Base-by-base conservation (phyloP, 1,140 invertebrate species). In the Branchinecta lynchi region DNA sequence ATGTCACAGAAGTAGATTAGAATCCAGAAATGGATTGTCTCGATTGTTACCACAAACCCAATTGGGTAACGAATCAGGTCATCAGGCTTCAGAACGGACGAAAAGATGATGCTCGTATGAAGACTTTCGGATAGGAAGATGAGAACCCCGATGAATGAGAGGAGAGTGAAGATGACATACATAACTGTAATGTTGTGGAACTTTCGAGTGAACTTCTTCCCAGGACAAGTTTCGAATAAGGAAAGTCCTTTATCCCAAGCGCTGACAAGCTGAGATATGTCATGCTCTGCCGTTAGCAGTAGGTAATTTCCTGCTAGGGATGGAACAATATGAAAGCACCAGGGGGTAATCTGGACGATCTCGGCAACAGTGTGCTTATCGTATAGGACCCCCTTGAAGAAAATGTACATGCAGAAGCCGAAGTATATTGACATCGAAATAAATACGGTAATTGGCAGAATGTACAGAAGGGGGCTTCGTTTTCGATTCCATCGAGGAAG, bases 321-420 rank as follows among this genome's bases (percentile, higher is more conserved):
- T 20, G 51, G 51, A 60, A 60, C 51, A 3, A 60, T 60, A 60
- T 60, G 51, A 60, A 60, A 60, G 17, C 51, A 60, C 51, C 51
- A 60, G 1, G 51, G 51, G 51, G 51, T 60, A 3, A 60, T 60
- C 17, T 60, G 51, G 51, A 60, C 51, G 17, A 60, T 60, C 17
- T 60, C 51, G 6, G 51, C 51, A 20, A 60, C 51, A 60, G 51
- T 60, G 12, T 60, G 12, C 12, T 20, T 20, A 60, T 60, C 51
- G 17, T 60, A 60, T 3, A 60, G 1, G 12, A 60, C 12, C 12
- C 51, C 51, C 17, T 60, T 60, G 12, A 20, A 15, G 51, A 60
- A 60, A 3, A 60, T 60, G 17, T 60, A 60, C 17, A 60, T 15
- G 51, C 51, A 60, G 12, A 60, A 60, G 17, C 12, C 12, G 17